Percentiles rank a stretch among this genome's conserved stretches.
Evolutionary conservation across 1,140 invertebrate species (phyloP).

Genomic region (Aphis craccivora): DNA sequence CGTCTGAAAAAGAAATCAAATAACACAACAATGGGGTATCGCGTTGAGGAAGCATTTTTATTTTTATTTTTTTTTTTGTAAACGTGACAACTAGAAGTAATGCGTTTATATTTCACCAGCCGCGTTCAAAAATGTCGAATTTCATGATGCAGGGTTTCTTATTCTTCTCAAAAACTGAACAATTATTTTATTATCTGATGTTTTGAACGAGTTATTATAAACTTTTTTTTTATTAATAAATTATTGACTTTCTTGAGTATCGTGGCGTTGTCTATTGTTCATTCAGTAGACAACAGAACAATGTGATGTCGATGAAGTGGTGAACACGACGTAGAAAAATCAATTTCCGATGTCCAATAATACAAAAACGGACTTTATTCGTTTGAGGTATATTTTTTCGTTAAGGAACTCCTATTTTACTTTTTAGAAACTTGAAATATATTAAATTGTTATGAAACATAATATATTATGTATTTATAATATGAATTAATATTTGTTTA

Average conservation of each 20-base stretch:
- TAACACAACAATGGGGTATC: neutral
- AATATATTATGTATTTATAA: too few relatives aligned
- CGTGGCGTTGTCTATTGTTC: neutral
- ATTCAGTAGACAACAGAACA: neutral
- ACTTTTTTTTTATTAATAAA: constrained; percentile 1
- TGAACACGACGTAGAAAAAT: neutral
- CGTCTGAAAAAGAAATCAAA: neutral
- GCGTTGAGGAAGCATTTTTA: neutral
- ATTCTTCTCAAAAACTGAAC: neutral
- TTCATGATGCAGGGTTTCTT: neutral
- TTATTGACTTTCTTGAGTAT: neutral
- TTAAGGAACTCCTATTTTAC: neutral
- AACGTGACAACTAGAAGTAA: constrained; percentile 4
- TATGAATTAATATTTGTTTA: neutral
- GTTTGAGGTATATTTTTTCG: neutral
- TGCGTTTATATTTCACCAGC: neutral
- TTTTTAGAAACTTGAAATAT: neutral
- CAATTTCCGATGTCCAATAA: neutral
- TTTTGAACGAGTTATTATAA: neutral
- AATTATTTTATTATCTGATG: neutral
- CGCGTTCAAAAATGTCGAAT: neutral
- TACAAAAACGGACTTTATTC: neutral
- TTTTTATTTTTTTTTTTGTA: neutral
- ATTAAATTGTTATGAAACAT: neutral
- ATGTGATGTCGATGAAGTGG: neutral